phyloP scores from a whole-genome alignment of 2,797 vertebrate species.

The Chaunax sp. region DNA sequence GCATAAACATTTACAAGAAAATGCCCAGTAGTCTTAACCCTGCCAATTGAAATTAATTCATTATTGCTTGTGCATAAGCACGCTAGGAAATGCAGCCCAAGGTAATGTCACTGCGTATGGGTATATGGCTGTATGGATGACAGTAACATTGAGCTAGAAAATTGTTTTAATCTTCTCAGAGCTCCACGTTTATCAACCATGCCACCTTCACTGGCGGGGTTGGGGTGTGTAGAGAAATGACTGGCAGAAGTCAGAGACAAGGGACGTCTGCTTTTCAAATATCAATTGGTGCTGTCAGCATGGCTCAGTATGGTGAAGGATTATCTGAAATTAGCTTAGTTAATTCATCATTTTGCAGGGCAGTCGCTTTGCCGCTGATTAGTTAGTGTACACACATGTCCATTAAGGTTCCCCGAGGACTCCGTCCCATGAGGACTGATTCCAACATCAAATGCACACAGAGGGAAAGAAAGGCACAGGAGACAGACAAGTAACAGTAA shows the following conservation, averaged over 20 bases:
- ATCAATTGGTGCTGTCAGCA: slow-evolving; percentile 72
- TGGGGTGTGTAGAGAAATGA: slow-evolving; percentile 55
- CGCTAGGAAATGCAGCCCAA: slow-evolving; percentile 12
- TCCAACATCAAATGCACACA: slow-evolving; percentile 36
- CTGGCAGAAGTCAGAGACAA: slow-evolving; percentile 64
- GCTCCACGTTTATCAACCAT: slow-evolving; percentile 71
- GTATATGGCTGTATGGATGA: slow-evolving; percentile 17
- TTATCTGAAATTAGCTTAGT: slow-evolving; percentile 84
- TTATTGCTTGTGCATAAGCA: slow-evolving; percentile 48
- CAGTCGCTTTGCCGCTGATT: slow-evolving; percentile 80
- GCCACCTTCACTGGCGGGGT: slow-evolving; percentile 50
- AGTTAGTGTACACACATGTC: slow-evolving; percentile 84
- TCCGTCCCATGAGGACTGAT: slow-evolving; percentile 41
- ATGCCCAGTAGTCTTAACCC: slow-evolving; percentile 30
- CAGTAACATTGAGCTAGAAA: slow-evolving; percentile 29
- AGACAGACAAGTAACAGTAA: not conserved
- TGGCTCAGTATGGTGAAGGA: slow-evolving; percentile 71
- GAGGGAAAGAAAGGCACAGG: slow-evolving; percentile 12
- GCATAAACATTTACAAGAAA: slow-evolving; percentile 5
- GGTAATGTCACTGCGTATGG: slow-evolving; percentile 32
- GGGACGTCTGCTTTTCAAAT: slow-evolving; percentile 73
- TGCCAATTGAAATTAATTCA: slow-evolving; percentile 63
- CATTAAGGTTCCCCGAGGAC: slow-evolving; percentile 79
- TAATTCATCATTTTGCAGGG: slow-evolving; percentile 84
- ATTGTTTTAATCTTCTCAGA: slow-evolving; percentile 74